Conservation (phyloP, 2,888 invertebrate species). For the Napeogenes sylphis region DNA sequence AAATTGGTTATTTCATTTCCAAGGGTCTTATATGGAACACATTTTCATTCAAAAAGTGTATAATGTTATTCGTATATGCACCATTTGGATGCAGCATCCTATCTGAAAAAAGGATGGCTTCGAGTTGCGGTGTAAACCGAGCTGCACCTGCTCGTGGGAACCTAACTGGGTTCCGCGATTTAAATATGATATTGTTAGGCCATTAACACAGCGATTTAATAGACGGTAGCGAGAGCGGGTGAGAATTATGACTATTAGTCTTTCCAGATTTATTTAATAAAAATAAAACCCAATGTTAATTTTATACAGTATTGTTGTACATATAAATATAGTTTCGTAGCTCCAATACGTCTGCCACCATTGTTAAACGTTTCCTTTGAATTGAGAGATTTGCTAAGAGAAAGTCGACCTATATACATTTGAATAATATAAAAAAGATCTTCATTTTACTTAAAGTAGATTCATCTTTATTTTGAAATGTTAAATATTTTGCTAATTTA, state of each 20-base stretch:
- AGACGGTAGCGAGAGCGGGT: not conserved
- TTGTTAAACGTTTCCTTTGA: conserved; percentile 18
- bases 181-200: conserved; percentile 35
- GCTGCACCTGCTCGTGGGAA: conserved; percentile 49
- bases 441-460: too few species aligned
- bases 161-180: conserved; percentile 35
- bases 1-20: too few species aligned
- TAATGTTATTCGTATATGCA: too few species aligned
- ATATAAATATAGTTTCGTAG: conserved; percentile 8
- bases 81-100: conserved; percentile 5
- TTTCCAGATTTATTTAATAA: not conserved
- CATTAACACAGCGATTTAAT: conserved; percentile 12
- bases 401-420: conserved; percentile 10
- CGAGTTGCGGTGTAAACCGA: conserved; percentile 43
- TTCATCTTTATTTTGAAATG: too few species aligned
- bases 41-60: too few species aligned
- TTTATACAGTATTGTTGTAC: not conserved
- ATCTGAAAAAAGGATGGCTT: conserved; percentile 9
- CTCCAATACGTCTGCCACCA: conserved; percentile 15
- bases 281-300: not conserved
- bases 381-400: conserved; percentile 7
- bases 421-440: not conserved
- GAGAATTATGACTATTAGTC: not conserved
- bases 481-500: too few species aligned
- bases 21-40: too few species aligned